phyloP scores from a whole-genome alignment of 35 echinoderm and acorn worm species.

The Ophiothrix spiculata region DNA sequence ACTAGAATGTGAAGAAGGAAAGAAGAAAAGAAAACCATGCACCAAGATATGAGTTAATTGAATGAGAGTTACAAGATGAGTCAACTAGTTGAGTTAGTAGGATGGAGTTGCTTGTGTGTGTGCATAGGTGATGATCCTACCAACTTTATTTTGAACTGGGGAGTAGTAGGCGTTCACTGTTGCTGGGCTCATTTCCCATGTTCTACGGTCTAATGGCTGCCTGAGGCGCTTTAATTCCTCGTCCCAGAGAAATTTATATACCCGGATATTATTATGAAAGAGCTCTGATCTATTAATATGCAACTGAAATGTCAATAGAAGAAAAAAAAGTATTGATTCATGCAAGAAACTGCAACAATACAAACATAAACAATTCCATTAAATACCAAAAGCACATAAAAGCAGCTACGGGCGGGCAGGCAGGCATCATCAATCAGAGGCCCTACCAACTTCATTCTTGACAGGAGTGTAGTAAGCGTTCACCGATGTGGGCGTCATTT shows the following conservation, averaged over 20 bases:
- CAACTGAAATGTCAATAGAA: constrained; percentile 39
- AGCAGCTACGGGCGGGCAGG: background rate
- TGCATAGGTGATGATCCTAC: constrained; percentile 30
- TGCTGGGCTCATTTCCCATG: constrained; percentile 87
- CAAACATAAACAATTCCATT: background rate
- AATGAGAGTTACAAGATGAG: background rate
- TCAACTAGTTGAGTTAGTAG: background rate
- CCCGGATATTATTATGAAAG: constrained; percentile 75
- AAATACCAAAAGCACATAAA: background rate
- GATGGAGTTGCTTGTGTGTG: background rate
- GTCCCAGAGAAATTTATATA: constrained; percentile 46
- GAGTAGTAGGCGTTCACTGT: constrained; percentile 89
- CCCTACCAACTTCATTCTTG: constrained; percentile 63
- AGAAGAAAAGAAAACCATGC: constrained; percentile 8
- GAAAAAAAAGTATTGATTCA: background rate
- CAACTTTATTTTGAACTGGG: constrained; percentile 81
- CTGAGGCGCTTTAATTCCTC: constrained; percentile 46
- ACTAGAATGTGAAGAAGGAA: constrained; percentile 29
- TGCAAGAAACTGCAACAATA: background rate
- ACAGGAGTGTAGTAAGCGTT: constrained; percentile 54
- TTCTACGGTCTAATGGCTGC: constrained; percentile 29
- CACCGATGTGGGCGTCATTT: constrained; percentile 51
- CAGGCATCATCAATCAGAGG: background rate
- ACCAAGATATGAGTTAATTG: background rate
- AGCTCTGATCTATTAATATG: constrained; percentile 73